Evolutionary conservation across 1,140 invertebrate genomes (phyloP).

Genomic region (Drosophila hydei): DNA sequence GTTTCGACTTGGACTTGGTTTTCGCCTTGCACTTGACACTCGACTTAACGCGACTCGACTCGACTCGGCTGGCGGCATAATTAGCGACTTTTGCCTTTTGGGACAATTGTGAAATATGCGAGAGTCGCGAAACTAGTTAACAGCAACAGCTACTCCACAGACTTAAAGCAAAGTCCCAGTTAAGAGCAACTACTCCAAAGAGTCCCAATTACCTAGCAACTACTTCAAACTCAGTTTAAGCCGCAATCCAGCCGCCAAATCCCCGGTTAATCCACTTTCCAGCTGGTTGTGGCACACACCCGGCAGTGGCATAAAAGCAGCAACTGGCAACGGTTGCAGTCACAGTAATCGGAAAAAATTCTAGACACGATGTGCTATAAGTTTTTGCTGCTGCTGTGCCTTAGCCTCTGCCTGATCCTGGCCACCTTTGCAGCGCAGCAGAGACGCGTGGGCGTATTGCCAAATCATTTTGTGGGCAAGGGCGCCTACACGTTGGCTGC

Average conservation of each 20-base stretch:
- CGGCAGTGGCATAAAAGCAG: slow-evolving; percentile 57
- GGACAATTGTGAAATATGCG: slow-evolving; percentile 33
- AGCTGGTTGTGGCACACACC: slow-evolving; percentile 10
- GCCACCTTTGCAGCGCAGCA: slow-evolving; percentile 2
- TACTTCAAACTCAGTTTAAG: too few species aligned
- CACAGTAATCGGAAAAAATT: slow-evolving; percentile 51
- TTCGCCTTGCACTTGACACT: slow-evolving; percentile 6
- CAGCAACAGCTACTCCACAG: background rate
- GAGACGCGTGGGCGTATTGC: slow-evolving; percentile 5
- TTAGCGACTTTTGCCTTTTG: slow-evolving; percentile 20
- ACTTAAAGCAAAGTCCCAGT: slow-evolving; percentile 19
- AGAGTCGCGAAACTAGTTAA: slow-evolving; percentile 28
- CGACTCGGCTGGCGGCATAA: slow-evolving; percentile 9
- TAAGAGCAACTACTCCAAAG: background rate
- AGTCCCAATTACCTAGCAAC: slow-evolving; percentile 29
- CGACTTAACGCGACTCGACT: background rate
- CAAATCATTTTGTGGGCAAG: slow-evolving; percentile 42
- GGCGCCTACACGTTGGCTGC: slow-evolving; percentile 47
- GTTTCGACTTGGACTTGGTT: background rate
- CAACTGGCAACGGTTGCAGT: background rate
- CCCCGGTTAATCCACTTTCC: slow-evolving; percentile 6
- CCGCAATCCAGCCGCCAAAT: too few species aligned
- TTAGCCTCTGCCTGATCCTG: slow-evolving; percentile 12
- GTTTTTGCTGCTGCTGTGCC: slow-evolving; percentile 19
- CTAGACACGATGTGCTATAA: slow-evolving; percentile 54